These are phyloP conservation scores for Cyphomyrmex costatus DNA, from an alignment of 1,140 invertebrate genomes.

Conservation along the genomic window DNA sequence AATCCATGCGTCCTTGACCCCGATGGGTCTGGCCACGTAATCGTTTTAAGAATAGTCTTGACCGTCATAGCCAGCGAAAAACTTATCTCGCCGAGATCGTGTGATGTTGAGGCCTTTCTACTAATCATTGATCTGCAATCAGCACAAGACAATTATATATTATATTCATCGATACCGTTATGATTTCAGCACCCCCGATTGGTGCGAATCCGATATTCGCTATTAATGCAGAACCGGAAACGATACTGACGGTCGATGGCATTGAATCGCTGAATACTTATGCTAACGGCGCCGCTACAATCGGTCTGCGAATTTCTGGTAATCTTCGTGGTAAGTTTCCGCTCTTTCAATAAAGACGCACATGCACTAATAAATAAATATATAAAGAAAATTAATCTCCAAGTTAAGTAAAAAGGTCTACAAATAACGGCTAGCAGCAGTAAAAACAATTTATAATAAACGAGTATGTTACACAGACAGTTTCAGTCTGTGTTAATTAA, in stretches of 20 bases:
- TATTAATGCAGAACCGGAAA: conserved; percentile 65
- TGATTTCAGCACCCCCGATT: conserved; percentile 77
- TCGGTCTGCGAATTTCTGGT: conserved; percentile 81
- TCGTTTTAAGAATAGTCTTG: conserved; percentile 37
- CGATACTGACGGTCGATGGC: conserved; percentile 72
- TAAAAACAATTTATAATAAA: not conserved
- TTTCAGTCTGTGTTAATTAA: not conserved
- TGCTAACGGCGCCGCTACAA: conserved; percentile 81
- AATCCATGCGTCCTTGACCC: conserved; percentile 66
- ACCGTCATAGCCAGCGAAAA: conserved; percentile 26
- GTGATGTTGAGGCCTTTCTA: not conserved
- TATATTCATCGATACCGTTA: not conserved
- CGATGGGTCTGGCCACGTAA: conserved; percentile 42
- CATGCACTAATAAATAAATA: not conserved
- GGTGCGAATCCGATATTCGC: conserved; percentile 69
- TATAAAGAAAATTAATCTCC: not conserved
- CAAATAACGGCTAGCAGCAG: not conserved
- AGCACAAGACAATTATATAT: not conserved
- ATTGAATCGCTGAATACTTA: conserved; percentile 78
- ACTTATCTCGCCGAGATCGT: not conserved
- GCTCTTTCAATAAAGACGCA: not conserved
- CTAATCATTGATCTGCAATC: not conserved
- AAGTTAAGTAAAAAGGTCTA: conserved; percentile 16
- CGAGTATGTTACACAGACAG: not conserved
- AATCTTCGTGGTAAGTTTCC: conserved; percentile 79